Evolutionary conservation across 2,888 invertebrate genomes (phyloP).

Genomic region (Melangyna quadrimaculata): DNA sequence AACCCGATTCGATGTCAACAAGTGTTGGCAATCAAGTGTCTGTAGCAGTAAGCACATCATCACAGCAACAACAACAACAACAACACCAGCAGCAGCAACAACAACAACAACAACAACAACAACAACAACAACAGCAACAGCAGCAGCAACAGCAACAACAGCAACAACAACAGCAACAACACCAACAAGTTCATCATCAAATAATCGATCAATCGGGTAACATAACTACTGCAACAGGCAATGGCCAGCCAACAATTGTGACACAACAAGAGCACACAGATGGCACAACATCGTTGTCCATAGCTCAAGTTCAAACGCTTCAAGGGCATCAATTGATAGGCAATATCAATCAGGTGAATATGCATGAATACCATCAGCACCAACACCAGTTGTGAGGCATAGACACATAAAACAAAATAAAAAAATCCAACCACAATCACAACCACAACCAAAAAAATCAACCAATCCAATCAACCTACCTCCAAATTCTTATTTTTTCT

Average conservation of each 20-base stretch:
- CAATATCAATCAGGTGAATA: constrained; percentile 82
- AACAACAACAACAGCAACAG: constrained; percentile 75
- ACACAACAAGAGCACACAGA: constrained; percentile 81
- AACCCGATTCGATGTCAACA: constrained; percentile 78
- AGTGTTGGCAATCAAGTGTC: constrained; percentile 71
- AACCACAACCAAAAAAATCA: constrained; percentile 36
- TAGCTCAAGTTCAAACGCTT: constrained; percentile 81
- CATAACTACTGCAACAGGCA: constrained; percentile 77
- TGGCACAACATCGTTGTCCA: constrained; percentile 80
- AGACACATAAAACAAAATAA: constrained; percentile 49
- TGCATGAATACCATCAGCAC: constrained; percentile 78
- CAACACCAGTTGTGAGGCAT: constrained; percentile 75
- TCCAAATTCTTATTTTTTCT: constrained; percentile 34
- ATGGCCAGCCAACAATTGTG: constrained; percentile 76
- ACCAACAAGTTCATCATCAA: constrained; percentile 78
- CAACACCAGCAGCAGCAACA: constrained; percentile 75
- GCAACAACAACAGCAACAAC: too few relatives aligned
- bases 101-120: constrained; percentile 74
- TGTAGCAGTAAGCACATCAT: constrained; percentile 70
- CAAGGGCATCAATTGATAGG: constrained; percentile 81
- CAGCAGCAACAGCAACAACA: constrained; percentile 71
- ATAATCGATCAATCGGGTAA: constrained; percentile 80
- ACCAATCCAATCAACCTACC: constrained; percentile 51
- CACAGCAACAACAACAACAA: constrained; percentile 73
- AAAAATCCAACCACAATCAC: constrained; percentile 56